Percentiles rank a stretch among this genome's conserved stretches.
Conservation (phyloP, 2,113 vertebrate genomes). For the Pterocles orientalis region DNA sequence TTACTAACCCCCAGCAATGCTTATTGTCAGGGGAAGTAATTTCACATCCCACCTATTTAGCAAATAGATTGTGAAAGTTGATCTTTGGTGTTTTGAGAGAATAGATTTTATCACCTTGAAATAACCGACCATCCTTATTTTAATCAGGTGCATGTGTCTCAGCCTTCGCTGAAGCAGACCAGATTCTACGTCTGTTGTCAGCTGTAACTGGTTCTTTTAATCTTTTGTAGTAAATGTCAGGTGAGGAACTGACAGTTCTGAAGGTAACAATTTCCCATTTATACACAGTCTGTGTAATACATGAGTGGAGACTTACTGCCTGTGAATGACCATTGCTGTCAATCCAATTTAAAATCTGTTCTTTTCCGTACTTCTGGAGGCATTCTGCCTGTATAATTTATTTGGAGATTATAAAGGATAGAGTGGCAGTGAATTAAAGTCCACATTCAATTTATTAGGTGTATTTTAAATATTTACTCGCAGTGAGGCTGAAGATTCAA, state of each 20-base stretch:
- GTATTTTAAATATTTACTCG: not conserved
- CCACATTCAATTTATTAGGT: not conserved
- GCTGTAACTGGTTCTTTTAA: slow-evolving; percentile 17
- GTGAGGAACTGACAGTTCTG: slow-evolving; percentile 1
- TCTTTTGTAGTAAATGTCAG: slow-evolving; percentile 28
- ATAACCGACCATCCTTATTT: not conserved
- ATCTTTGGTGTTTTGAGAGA: not conserved
- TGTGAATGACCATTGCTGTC: not conserved
- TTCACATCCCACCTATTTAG: slow-evolving; percentile 38
- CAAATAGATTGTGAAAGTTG: slow-evolving; percentile 12
- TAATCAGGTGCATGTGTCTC: not conserved
- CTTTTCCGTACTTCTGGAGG: not conserved
- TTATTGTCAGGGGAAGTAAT: slow-evolving; percentile 23
- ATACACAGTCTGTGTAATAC: not conserved
- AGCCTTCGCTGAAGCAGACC: not conserved
- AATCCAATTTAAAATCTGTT: not conserved
- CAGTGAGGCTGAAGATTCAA: not conserved
- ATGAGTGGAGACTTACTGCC: slow-evolving; percentile 7
- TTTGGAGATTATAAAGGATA: not conserved
- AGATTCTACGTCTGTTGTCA: not conserved
- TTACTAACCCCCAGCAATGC: slow-evolving; percentile 6
- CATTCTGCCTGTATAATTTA: not conserved
- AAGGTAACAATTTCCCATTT: slow-evolving; percentile 44
- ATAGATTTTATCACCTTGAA: not conserved
- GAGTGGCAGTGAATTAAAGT: not conserved